Evolutionary conservation across 2,113 vertebrate genomes (phyloP).

Genomic region (Tonatia bakeri): DNA sequence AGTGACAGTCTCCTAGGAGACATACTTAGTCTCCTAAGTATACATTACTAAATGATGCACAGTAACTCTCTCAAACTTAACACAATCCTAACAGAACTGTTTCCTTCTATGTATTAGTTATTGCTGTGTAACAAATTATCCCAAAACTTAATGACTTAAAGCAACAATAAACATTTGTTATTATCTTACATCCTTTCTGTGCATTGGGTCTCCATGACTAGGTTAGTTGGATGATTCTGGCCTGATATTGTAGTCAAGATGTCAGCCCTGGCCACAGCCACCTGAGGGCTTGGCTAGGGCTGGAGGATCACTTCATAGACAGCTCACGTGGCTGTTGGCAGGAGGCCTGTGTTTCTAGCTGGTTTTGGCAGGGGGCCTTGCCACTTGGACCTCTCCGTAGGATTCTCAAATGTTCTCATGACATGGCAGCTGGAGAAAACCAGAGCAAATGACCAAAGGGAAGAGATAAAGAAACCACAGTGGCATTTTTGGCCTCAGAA

Average conservation of each 20-base stretch:
- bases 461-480: background rate
- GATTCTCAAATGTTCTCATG: background rate
- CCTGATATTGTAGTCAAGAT: background rate
- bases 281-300: background rate
- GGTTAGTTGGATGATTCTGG: background rate
- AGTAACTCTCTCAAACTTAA: background rate
- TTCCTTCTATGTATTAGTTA: background rate
- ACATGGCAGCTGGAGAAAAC: background rate
- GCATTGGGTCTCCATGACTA: background rate
- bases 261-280: background rate
- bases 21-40: too few relatives aligned
- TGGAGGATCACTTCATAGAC: background rate
- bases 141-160: background rate
- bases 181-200: background rate
- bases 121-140: background rate
- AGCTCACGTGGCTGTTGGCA: background rate
- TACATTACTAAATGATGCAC: background rate
- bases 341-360: background rate
- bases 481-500: background rate
- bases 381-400: background rate
- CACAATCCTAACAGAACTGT: background rate
- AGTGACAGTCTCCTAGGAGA: too few relatives aligned
- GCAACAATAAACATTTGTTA: background rate
- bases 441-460: background rate
- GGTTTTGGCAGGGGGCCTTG: background rate